phyloP scores from a whole-genome alignment of 2,113 vertebrate genomes.

The Hemicordylus capensis region DNA sequence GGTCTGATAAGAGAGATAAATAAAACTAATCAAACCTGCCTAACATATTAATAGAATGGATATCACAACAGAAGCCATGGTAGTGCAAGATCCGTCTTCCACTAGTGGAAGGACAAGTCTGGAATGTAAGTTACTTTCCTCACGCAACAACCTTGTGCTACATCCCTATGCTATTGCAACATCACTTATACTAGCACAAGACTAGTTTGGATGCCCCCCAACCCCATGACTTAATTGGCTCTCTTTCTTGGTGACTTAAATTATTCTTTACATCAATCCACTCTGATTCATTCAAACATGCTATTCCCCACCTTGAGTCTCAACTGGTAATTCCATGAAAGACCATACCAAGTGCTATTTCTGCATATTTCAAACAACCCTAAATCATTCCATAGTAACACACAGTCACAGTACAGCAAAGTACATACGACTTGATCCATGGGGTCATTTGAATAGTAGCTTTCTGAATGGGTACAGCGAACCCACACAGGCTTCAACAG shows the following conservation, averaged over 20 bases:
- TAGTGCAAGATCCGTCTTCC: too few species aligned
- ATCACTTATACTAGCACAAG: too few species aligned
- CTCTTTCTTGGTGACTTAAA: background rate
- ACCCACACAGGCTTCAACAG: conserved; percentile 95
- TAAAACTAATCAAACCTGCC: too few species aligned
- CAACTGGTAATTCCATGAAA: background rate
- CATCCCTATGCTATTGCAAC: too few species aligned
- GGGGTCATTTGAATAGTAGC: conserved; percentile 95
- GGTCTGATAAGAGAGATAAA: too few species aligned
- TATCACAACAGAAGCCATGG: too few species aligned
- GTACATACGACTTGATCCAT: conserved; percentile 98
- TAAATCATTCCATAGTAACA: background rate
- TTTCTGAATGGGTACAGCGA: conserved; percentile 96
- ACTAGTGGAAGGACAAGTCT: too few species aligned
- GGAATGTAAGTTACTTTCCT: too few species aligned
- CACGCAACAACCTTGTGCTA: too few species aligned
- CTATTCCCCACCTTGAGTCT: background rate
- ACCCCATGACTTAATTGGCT: background rate
- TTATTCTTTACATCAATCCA: background rate
- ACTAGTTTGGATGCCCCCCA: too few species aligned
- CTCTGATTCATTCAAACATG: background rate
- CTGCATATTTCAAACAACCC: background rate
- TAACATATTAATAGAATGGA: too few species aligned
- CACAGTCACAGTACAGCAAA: background rate
- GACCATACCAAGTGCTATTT: background rate